A percentile compares a stretch with the other conserved stretches of the same genome.
Evolutionary conservation across 1,140 invertebrate genomes (phyloP).

Genomic region (Macrosteles quadrilineatus): DNA sequence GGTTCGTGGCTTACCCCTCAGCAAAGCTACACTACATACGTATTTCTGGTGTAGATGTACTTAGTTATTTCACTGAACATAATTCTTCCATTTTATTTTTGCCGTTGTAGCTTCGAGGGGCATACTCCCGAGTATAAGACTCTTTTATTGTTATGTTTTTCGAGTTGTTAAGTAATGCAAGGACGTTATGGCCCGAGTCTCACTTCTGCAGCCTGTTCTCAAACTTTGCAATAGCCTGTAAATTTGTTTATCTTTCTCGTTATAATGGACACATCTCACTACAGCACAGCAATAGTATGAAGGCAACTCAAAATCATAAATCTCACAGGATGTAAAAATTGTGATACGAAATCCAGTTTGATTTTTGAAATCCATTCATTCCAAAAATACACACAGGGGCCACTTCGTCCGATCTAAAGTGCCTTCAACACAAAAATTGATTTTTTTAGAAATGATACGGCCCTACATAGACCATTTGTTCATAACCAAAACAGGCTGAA

Average conservation of each 20-base stretch:
- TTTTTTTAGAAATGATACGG: slow-evolving; percentile 45
- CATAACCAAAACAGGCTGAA: slow-evolving; percentile 44
- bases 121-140: slow-evolving; percentile 27
- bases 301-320: slow-evolving; percentile 45
- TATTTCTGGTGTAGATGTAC: slow-evolving; percentile 19
- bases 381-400: slow-evolving; percentile 42
- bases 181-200: slow-evolving; percentile 33
- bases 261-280: slow-evolving; percentile 39
- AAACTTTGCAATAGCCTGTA: slow-evolving; percentile 37
- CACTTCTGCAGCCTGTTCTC: slow-evolving; percentile 37
- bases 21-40: slow-evolving; percentile 18
- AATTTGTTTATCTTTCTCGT: slow-evolving; percentile 35
- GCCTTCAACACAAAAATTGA: slow-evolving; percentile 48
- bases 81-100: neutral
- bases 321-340: slow-evolving; percentile 41
- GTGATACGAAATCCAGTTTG: slow-evolving; percentile 40
- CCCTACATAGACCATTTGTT: slow-evolving; percentile 46
- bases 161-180: slow-evolving; percentile 24
- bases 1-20: slow-evolving; percentile 23
- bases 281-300: slow-evolving; percentile 45
- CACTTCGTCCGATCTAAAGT: slow-evolving; percentile 47
- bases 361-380: slow-evolving; percentile 45
- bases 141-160: slow-evolving; percentile 33
- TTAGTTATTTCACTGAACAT: slow-evolving; percentile 23
- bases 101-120: neutral